phyloP scores from a whole-genome alignment of 1,140 invertebrate species.

The Catajapyx aquilonaris region DNA sequence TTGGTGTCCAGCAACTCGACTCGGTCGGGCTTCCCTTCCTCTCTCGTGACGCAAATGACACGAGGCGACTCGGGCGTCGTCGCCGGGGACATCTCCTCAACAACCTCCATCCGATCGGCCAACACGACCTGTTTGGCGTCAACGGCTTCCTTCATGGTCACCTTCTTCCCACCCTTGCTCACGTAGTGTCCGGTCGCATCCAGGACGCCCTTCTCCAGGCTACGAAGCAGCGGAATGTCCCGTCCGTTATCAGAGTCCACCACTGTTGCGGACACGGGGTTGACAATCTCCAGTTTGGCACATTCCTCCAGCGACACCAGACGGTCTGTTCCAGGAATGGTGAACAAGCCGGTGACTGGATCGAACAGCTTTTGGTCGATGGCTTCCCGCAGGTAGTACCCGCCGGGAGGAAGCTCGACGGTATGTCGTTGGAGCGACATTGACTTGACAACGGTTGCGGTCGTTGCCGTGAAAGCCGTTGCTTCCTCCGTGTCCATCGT shows the following conservation, averaged over 20 bases:
- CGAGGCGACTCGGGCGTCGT: constrained; percentile 13
- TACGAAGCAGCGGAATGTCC: constrained; percentile 45
- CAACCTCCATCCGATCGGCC: constrained; percentile 27
- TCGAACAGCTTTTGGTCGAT: constrained; percentile 58
- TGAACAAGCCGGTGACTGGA: constrained; percentile 56
- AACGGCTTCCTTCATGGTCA: constrained; percentile 63
- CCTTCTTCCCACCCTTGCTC: constrained; percentile 23
- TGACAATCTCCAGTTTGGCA: constrained; percentile 60
- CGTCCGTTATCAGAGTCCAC: constrained; percentile 47
- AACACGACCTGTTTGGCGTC: constrained; percentile 37
- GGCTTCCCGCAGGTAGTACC: constrained; percentile 55
- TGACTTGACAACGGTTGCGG: neutral
- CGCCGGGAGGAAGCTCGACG: constrained; percentile 51
- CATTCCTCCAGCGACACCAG: constrained; percentile 73
- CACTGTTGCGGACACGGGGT: constrained; percentile 53
- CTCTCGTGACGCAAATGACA: constrained; percentile 34
- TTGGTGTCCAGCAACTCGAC: constrained; percentile 31
- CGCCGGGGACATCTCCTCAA: constrained; percentile 11
- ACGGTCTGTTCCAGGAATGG: constrained; percentile 66
- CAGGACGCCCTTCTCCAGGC: constrained; percentile 52
- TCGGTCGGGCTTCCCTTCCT: constrained; percentile 37
- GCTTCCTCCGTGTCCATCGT: neutral
- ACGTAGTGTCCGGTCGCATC: constrained; percentile 54
- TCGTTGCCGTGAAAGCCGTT: neutral
- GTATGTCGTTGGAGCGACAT: too few species aligned